Percentiles rank a stretch among this genome's conserved stretches.
Conservation (phyloP, 2,797 vertebrate genomes). For the Sebastes hubbsi region DNA sequence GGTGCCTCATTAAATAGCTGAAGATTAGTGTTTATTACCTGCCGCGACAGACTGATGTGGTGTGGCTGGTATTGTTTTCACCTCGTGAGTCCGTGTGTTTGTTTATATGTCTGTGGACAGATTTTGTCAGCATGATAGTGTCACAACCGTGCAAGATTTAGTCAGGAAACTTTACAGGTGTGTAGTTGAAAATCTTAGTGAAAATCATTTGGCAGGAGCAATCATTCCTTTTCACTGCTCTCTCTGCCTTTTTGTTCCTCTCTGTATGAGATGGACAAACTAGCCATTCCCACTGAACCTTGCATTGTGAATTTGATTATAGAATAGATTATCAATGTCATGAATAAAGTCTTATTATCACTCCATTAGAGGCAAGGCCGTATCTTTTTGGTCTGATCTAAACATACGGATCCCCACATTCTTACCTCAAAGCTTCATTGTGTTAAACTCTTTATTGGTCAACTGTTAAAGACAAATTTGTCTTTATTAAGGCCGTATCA, state of each 20-base stretch:
- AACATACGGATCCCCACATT: neutral
- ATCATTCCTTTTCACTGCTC: neutral
- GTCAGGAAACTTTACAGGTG: neutral
- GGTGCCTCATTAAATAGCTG: slow-evolving; percentile 60
- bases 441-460: neutral
- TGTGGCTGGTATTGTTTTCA: neutral
- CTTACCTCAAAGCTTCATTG: neutral
- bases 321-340: neutral
- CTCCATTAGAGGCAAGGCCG: neutral
- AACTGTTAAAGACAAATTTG: neutral
- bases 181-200: slow-evolving; percentile 7
- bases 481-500: neutral
- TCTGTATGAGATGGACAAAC: slow-evolving; percentile 1
- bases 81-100: neutral
- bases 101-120: neutral
- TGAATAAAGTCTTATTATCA: neutral
- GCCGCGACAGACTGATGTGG: neutral
- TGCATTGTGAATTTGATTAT: neutral
- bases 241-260: neutral
- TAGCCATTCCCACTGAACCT: neutral
- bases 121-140: neutral
- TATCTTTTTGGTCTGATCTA: neutral
- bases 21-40: slow-evolving; percentile 45
- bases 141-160: neutral
- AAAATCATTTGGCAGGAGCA: slow-evolving; percentile 19